Evolutionary conservation across 2,797 vertebrate species (phyloP).

Genomic region (Merluccius polli): DNA sequence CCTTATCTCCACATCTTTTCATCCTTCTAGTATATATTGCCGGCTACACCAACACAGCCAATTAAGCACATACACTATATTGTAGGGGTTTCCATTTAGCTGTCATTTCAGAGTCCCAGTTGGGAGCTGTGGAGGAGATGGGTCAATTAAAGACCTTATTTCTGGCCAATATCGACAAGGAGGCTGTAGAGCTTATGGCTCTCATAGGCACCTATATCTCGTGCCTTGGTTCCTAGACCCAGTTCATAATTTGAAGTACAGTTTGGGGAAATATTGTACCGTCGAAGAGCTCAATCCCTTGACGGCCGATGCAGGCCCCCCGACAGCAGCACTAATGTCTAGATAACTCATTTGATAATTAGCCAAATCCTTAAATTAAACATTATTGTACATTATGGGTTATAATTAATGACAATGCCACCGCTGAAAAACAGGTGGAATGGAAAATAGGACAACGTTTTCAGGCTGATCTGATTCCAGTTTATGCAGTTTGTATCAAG

Average conservation of each 20-base stretch:
- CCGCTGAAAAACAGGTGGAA: neutral
- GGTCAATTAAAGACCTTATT: constrained; percentile 61
- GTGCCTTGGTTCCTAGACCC: neutral
- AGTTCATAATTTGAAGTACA: neutral
- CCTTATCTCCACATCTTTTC: neutral
- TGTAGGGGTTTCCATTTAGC: constrained; percentile 59
- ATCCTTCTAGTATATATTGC: constrained; percentile 35
- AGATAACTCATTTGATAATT: constrained; percentile 5
- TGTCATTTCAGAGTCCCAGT: constrained; percentile 56
- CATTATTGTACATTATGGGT: constrained; percentile 4
- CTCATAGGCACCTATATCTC: neutral
- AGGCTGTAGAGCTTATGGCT: constrained; percentile 34
- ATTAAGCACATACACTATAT: constrained; percentile 59
- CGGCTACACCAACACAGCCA: constrained; percentile 46
- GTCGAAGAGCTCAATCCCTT: neutral
- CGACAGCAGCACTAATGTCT: neutral
- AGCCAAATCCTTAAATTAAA: neutral
- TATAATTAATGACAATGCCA: constrained; percentile 5
- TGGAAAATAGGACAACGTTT: constrained; percentile 17
- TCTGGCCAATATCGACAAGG: constrained; percentile 45
- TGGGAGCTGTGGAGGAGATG: constrained; percentile 53
- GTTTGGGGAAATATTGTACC: neutral
- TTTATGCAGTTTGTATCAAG: neutral
- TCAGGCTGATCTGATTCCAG: neutral
- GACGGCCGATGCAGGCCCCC: neutral